phyloP scores from a whole-genome alignment of 2,797 vertebrate genomes.

The Heterohyrax brucei region DNA sequence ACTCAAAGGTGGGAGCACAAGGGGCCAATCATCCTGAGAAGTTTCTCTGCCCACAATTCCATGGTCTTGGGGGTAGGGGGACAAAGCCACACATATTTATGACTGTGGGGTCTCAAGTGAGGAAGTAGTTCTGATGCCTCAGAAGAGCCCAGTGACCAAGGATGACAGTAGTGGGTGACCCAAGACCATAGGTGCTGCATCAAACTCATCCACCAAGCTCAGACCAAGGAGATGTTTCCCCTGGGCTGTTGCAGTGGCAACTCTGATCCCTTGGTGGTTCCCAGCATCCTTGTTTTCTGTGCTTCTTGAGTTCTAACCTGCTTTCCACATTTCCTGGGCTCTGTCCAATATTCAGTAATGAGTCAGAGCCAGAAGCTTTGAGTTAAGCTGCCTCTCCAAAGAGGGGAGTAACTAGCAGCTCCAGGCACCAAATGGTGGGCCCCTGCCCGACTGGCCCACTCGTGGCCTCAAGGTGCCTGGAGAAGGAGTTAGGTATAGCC shows the following conservation, averaged over 20 bases:
- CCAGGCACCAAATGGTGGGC: background rate
- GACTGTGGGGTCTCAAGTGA: background rate
- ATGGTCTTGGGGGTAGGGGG: background rate
- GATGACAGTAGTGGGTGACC: background rate
- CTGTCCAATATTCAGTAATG: conserved; percentile 48
- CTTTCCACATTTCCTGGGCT: conserved; percentile 25
- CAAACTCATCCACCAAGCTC: background rate
- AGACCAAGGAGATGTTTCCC: background rate
- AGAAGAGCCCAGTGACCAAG: background rate
- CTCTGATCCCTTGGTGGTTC: background rate
- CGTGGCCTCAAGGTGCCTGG: background rate
- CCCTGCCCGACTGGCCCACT: background rate
- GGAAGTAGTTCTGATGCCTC: background rate
- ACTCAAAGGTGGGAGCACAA: conserved; percentile 65
- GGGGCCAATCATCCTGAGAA: background rate
- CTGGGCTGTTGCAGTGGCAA: background rate
- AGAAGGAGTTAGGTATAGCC: background rate
- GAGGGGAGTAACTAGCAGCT: background rate
- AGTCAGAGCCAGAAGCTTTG: conserved; percentile 18
- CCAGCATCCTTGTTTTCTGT: background rate
- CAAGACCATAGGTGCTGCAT: fast-evolving
- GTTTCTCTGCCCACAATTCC: background rate
- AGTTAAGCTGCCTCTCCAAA: background rate
- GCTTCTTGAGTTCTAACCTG: background rate
- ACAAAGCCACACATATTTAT: background rate